phyloP scores from a whole-genome alignment of 2,888 invertebrate genomes.

The Tetragnatha montana region DNA sequence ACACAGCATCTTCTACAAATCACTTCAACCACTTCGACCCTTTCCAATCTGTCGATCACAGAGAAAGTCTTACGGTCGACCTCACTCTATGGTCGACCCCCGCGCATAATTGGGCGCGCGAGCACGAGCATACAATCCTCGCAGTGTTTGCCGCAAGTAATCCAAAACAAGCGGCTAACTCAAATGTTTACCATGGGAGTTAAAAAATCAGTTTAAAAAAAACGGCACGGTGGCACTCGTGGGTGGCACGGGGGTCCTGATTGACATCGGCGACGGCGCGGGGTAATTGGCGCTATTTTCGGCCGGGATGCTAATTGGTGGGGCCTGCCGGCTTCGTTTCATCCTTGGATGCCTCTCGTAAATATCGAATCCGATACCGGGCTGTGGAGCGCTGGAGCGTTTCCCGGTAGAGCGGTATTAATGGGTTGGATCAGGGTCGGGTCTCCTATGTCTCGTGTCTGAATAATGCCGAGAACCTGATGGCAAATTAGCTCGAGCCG shows the following conservation, averaged over 20 bases:
- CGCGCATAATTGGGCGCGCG: constrained; percentile 11
- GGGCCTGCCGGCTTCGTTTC: constrained; percentile 30
- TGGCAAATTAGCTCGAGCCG: no score
- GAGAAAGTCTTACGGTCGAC: not conserved
- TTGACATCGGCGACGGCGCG: constrained; percentile 65
- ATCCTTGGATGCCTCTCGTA: not conserved
- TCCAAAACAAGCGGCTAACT: constrained; percentile 32
- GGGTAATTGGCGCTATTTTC: constrained; percentile 58
- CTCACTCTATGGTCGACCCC: not conserved
- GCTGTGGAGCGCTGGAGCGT: no score
- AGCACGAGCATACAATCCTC: constrained; percentile 20
- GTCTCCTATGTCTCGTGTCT: no score
- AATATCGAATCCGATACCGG: no score
- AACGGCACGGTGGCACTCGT: constrained; percentile 35
- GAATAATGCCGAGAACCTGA: no score
- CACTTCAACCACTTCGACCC: no score
- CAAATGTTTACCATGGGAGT: constrained; percentile 55
- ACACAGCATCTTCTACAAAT: no score
- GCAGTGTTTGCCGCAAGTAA: constrained; percentile 44
- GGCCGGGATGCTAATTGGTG: constrained; percentile 61
- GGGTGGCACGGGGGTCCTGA: constrained; percentile 62
- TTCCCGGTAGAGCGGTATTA: no score
- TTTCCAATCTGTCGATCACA: not conserved
- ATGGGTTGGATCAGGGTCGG: no score
- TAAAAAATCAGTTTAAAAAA: constrained; percentile 34